Percentiles rank a stretch among this genome's conserved stretches.
Conservation (phyloP, 1,140 invertebrate species). For the Pseudomyrmex pallidus region DNA sequence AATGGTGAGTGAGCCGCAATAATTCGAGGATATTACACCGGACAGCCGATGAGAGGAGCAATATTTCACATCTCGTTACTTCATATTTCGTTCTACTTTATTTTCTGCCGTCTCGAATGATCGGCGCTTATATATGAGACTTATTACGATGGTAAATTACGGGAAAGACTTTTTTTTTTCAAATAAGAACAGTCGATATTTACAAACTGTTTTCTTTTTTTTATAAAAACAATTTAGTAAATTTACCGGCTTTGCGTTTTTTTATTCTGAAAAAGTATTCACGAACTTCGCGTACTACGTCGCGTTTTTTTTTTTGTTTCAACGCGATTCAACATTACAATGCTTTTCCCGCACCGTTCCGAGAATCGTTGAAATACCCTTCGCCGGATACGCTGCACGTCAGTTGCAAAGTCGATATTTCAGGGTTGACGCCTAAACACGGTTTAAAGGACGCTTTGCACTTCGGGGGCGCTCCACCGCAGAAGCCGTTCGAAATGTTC, state of each 20-base stretch:
- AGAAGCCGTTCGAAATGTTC: slow-evolving; percentile 21
- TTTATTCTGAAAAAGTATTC: no score
- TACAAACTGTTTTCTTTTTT: no score
- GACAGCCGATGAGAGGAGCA: slow-evolving; percentile 67
- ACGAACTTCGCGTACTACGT: no score
- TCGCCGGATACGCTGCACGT: slow-evolving; percentile 59
- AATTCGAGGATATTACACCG: slow-evolving; percentile 67
- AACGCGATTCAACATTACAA: slow-evolving; percentile 34
- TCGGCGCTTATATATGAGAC: background rate
- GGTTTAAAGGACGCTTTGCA: slow-evolving; percentile 67
- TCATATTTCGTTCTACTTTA: slow-evolving; percentile 48
- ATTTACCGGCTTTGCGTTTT: no score
- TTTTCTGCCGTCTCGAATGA: slow-evolving; percentile 61
- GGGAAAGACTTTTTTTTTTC: no score
- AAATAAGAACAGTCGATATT: no score
- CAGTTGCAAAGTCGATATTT: slow-evolving; percentile 73
- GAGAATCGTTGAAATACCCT: slow-evolving; percentile 64
- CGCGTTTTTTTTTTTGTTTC: background rate
- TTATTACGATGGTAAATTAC: no score
- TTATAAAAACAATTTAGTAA: no score
- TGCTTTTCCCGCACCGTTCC: slow-evolving; percentile 3
- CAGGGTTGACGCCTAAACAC: slow-evolving; percentile 67
- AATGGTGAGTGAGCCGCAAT: slow-evolving; percentile 66
- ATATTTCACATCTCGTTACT: slow-evolving; percentile 50
- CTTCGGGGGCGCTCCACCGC: slow-evolving; percentile 9